Conservation (phyloP, 2,797 vertebrate genomes). For the Phaenicophaeus curvirostris region DNA sequence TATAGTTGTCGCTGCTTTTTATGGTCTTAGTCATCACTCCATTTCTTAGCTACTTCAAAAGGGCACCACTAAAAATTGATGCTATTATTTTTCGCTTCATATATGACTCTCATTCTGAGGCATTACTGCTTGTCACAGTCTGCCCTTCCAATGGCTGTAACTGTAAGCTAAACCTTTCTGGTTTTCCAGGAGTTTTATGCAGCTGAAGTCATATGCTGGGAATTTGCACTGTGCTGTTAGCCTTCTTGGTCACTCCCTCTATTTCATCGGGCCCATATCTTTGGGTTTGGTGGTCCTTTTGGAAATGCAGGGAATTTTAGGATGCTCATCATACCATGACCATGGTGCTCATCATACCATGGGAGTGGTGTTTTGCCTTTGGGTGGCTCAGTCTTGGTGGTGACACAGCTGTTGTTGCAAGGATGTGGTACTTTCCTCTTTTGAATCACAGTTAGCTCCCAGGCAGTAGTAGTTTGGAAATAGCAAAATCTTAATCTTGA, state of each 20-base stretch:
- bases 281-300: background rate
- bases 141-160: background rate
- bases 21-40: background rate
- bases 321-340: background rate
- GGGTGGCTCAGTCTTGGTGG: background rate
- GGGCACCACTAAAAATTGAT: constrained; percentile 12
- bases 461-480: background rate
- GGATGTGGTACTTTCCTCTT: background rate
- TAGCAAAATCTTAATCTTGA: background rate
- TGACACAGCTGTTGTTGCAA: constrained; percentile 9
- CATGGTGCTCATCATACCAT: background rate
- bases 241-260: background rate
- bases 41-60: constrained; percentile 22
- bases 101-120: background rate
- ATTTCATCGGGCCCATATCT: background rate
- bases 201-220: background rate
- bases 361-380: background rate
- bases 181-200: background rate
- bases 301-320: constrained; percentile 5
- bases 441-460: background rate
- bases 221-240: background rate
- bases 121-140: background rate
- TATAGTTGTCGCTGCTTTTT: constrained; percentile 27
- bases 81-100: constrained; percentile 19
- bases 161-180: background rate